Base-by-base conservation (phyloP, 1,140 invertebrate species). In the Listronotus oregonensis region DNA sequence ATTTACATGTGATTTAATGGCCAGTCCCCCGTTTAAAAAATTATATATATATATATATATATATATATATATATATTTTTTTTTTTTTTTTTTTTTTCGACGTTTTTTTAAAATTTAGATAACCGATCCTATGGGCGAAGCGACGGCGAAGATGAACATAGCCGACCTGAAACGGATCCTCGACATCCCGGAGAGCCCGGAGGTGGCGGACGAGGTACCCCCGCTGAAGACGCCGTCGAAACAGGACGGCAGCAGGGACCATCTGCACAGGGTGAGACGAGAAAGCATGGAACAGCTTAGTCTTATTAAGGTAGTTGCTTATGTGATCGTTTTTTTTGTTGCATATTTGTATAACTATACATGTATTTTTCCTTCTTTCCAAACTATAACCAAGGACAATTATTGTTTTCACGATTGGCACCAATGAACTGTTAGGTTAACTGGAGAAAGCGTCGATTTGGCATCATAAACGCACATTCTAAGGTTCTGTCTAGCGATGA, bases 281-380 rank as follows among this genome's bases (percentile, higher is more conserved):
- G 90, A 94, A 78, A 96, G 94, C 79, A 98, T 98, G 96, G 95
- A 97, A 79, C 94, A 96, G 77, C 86, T 98, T 80, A 93, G 96
- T 81, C 83, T 98, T 12, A 90, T 98, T 80, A 96, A 96, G 85
- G 89, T 94, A 81, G 76, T 61, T 51, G 64, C 56, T 59, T 57
- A 40, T 50, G n/a, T 54, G 27, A 40, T 54, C n/a, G 12, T 50
- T 50, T 58, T 42, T 46, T 59, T 46, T 57, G 21, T 60, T 51
- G 10, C 40, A 12, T 12, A 32, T 12, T 51, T 27, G 21, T 27
- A 5, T 27, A 27, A 27, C 5, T 27, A n/a, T n/a, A n/a, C n/a
- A n/a, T n/a, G n/a, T n/a, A n/a, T n/a, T n/a, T n/a, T n/a, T n/a
- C n/a, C n/a, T n/a, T n/a, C n/a, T n/a, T n/a, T n/a, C n/a, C n/a